Base-by-base conservation (phyloP, 2,797 vertebrate species). In the Fringilla coelebs region DNA sequence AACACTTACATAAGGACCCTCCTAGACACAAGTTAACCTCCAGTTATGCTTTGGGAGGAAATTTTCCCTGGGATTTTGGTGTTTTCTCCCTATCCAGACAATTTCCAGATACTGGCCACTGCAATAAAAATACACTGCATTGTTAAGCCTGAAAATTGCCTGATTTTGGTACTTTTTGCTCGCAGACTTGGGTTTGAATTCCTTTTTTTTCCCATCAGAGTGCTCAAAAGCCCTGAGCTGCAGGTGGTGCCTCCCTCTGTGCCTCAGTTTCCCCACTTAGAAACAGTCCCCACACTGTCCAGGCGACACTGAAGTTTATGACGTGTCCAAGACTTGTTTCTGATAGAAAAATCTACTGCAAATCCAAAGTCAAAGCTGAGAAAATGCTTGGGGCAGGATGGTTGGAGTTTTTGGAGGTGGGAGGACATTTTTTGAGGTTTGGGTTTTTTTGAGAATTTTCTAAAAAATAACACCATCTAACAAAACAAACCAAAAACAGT, bases 341-440 rank as follows among this genome's bases (percentile, higher is more conserved):
- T 85, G 28, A n/a, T 67, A 4, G 13, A 77, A 62, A 83, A 80
- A 77, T 25, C 31, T n/a, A 4, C 57, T 1, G 2, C 28, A 81
- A 71, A 81, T n/a, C 13, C 25, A 58, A 80, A 86, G 12, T 10
- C 16, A 43, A 62, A 67, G 31, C 14, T 54, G 55, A 77, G 34
- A 41, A 88, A 83, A n/a, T 13, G 13, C 20, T 49, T 2, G 2
- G 7, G 41, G 46, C 4, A 22, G 18, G 26, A n/a, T 5, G 16
- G 14, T 4, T 10, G 7, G 2, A 18, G 1, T 4, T 4, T 45
- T 25, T 57, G 3, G 2, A 2, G 2, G 13, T 18, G 12, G 5
- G 1, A 13, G 6, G 34, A 20, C 0, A 7, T 20, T 28, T 54
- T 55, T 9, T 43, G 8, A 28, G 11, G 4, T 9, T 58, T 34